Conservation (phyloP, 2,888 invertebrate genomes). For the Spicauda simplicius region DNA sequence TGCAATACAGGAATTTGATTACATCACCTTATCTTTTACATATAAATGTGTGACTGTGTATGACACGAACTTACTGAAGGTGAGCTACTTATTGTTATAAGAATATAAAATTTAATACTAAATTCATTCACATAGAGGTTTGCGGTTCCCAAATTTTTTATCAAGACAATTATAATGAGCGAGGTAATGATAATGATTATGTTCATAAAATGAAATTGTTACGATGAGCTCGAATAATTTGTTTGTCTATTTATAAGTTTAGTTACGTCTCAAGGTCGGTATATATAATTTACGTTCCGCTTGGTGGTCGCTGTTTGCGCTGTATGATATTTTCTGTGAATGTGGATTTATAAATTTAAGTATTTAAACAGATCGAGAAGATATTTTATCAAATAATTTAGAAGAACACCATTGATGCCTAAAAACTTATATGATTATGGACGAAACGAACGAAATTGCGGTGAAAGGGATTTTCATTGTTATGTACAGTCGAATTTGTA, state of each 20-base stretch:
- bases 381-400: too few species aligned
- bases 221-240: slow-evolving; percentile 3
- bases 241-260: slow-evolving; percentile 1
- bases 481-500: too few species aligned
- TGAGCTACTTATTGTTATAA: too few species aligned
- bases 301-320: background rate
- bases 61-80: too few species aligned
- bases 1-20: too few species aligned
- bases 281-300: background rate
- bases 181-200: slow-evolving; percentile 1
- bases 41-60: too few species aligned
- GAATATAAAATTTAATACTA: background rate
- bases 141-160: background rate
- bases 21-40: too few species aligned
- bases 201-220: slow-evolving; percentile 3
- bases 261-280: background rate
- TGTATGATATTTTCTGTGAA: background rate
- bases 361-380: background rate
- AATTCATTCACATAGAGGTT: background rate
- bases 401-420: too few species aligned
- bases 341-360: background rate
- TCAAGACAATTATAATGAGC: background rate
- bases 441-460: too few species aligned
- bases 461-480: too few species aligned
- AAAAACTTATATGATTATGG: too few species aligned